These are phyloP conservation scores for Neogobius melanostomus DNA, from an alignment of 2,113 vertebrate species.

Conservation along the genomic window DNA sequence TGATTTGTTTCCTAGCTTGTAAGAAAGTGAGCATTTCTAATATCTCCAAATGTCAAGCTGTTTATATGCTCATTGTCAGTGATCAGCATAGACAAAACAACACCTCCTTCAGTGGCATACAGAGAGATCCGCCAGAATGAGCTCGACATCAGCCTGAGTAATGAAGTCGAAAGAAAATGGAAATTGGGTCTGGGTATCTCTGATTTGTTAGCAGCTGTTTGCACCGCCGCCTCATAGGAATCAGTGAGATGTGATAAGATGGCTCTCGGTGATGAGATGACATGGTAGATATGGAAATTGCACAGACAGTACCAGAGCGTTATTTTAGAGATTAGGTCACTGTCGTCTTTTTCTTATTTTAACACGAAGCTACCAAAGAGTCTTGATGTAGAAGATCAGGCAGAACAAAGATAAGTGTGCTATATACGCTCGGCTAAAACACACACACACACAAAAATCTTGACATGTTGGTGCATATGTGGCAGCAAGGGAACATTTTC, in stretches of 20 bases:
- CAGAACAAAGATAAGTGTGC: too few species aligned
- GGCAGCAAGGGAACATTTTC: too few species aligned
- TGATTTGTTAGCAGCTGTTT: constrained; percentile 8
- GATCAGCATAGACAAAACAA: constrained; percentile 9
- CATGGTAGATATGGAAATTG: constrained; percentile 1
- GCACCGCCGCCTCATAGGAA: not conserved
- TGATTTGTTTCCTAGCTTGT: not conserved
- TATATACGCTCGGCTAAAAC: too few species aligned
- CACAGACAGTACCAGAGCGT: not conserved
- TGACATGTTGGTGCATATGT: too few species aligned
- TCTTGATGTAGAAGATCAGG: too few species aligned
- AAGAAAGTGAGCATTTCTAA: constrained; percentile 4
- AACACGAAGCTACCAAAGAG: too few species aligned
- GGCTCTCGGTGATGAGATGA: constrained; percentile 11
- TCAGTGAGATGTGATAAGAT: constrained; percentile 9
- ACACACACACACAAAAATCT: too few species aligned
- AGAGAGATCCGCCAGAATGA: constrained; percentile 2
- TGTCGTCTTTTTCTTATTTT: too few species aligned
- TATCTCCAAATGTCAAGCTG: constrained; percentile 10
- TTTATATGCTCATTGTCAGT: constrained; percentile 9
- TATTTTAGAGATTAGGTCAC: not conserved
- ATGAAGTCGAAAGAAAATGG: constrained; percentile 13
- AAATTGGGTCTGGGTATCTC: constrained; percentile 6
- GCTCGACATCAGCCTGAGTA: constrained; percentile 3
- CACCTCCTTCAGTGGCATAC: not conserved